Conservation (phyloP, 2,113 vertebrate species). For the Platycercus adscitus region DNA sequence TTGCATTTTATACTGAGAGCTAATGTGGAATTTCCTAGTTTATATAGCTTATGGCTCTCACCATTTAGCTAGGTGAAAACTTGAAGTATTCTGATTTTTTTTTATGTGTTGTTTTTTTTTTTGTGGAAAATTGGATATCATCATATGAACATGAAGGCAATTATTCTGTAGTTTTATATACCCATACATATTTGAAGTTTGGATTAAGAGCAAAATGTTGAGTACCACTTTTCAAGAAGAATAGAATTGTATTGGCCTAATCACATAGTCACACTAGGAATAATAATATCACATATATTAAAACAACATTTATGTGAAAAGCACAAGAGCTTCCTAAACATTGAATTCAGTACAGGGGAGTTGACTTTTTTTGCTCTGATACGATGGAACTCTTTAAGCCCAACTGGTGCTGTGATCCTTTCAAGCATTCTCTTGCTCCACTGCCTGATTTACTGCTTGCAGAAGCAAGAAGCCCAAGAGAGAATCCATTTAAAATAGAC, state of each 20-base stretch:
- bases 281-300: neutral
- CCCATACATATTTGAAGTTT: neutral
- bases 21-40: neutral
- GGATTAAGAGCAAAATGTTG: neutral
- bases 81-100: neutral
- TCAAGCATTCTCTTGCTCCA: neutral
- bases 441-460: slow-evolving; percentile 10
- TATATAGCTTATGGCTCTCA: neutral
- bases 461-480: neutral
- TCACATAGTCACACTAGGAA: neutral
- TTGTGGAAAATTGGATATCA: neutral
- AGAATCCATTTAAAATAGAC: neutral
- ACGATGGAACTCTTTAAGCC: neutral
- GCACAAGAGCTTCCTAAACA: neutral
- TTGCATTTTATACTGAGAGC: neutral
- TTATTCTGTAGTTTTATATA: neutral
- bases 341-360: neutral
- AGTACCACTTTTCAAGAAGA: neutral
- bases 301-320: neutral
- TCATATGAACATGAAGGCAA: neutral
- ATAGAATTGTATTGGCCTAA: neutral
- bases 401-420: neutral
- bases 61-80: neutral
- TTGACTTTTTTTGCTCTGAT: neutral
- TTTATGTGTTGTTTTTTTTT: neutral